Conservation (phyloP, 2,113 vertebrate species). For the Mionectes macconnelli region DNA sequence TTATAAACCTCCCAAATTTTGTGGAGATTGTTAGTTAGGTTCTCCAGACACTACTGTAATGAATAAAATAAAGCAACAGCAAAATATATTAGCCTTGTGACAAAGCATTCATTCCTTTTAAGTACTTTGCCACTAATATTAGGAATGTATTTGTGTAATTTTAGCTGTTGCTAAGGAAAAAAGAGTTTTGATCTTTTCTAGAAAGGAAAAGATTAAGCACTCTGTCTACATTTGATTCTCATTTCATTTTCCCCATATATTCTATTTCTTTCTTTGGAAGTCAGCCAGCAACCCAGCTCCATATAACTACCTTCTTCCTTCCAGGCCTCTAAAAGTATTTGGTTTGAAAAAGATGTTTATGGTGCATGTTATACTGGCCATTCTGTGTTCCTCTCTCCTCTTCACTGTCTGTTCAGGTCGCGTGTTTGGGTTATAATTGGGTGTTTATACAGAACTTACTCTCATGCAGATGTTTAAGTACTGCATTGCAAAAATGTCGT, state of each 20-base stretch:
- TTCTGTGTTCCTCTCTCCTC: neutral
- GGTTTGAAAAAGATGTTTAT: conserved; percentile 2
- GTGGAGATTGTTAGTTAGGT: neutral
- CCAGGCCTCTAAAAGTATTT: neutral
- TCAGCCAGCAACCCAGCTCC: neutral
- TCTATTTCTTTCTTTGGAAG: conserved; percentile 17
- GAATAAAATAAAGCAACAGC: neutral
- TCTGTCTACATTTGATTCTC: conserved; percentile 50
- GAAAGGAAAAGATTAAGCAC: neutral
- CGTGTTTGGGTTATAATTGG: neutral
- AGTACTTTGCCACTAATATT: neutral
- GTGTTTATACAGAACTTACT: neutral
- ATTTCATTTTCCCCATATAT: conserved; percentile 17
- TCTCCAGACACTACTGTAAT: neutral
- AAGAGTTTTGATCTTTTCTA: neutral
- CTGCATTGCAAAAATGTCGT: neutral
- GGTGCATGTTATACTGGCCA: neutral
- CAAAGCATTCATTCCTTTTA: neutral
- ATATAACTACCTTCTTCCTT: neutral
- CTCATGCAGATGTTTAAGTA: neutral
- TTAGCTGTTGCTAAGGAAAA: conserved; percentile 1
- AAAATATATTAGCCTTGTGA: neutral
- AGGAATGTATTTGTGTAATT: conserved; percentile 23
- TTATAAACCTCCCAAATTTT: neutral
- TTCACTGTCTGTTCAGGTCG: neutral